Percentiles rank a stretch among this genome's conserved stretches.
Conservation (phyloP, 2,797 vertebrate species). For the Bradypodion ventrale region DNA sequence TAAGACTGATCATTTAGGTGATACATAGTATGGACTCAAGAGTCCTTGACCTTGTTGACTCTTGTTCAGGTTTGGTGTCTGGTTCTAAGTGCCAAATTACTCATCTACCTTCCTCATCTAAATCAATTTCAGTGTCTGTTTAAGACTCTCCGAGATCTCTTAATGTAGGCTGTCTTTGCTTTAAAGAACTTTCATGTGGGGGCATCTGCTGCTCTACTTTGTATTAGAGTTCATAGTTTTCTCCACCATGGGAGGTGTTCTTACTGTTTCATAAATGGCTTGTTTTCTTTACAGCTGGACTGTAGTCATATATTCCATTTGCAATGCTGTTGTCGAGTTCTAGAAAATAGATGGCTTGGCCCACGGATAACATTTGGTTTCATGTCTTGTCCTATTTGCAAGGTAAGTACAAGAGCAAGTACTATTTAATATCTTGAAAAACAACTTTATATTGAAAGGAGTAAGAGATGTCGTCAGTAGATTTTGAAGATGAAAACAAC, state of each 20-base stretch:
- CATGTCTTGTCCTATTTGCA: slow-evolving; percentile 99
- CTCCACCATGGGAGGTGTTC: neutral
- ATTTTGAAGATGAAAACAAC: neutral
- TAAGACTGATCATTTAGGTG: neutral
- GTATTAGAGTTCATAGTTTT: neutral
- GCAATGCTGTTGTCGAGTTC: slow-evolving; percentile 93
- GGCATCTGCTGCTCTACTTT: no score
- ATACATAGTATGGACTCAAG: neutral
- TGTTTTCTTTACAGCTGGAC: slow-evolving; percentile 84
- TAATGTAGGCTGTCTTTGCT: no score
- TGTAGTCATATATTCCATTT: slow-evolving; percentile 99
- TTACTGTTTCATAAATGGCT: slow-evolving; percentile 11
- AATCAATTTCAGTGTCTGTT: no score
- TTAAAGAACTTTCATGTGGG: no score
- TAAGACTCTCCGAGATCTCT: no score
- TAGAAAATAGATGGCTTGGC: slow-evolving; percentile 98
- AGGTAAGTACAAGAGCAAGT: slow-evolving; percentile 77
- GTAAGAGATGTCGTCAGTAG: neutral
- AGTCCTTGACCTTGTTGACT: no score
- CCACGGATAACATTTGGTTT: slow-evolving; percentile 98
- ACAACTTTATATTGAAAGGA: neutral
- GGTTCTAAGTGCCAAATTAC: no score
- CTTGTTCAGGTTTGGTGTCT: neutral
- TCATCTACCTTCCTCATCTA: no score
- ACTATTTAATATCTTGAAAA: neutral